Evolutionary conservation across 2,888 invertebrate genomes (phyloP), one percentile per base, ranked within the genome.

Genomic region (Digitonthophagus gazella): DNA sequence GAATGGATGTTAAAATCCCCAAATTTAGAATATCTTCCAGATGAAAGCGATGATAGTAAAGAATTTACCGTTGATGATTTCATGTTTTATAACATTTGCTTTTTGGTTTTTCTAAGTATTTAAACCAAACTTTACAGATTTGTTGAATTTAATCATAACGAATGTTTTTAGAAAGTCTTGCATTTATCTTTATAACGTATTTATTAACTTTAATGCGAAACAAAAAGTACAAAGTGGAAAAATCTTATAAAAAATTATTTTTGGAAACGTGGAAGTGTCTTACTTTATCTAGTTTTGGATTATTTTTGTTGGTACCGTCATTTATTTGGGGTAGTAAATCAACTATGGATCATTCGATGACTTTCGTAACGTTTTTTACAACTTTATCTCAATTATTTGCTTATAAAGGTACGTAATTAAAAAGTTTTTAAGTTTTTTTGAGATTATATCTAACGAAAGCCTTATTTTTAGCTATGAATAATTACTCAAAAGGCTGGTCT

Each of bases 341-440:
- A 18, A 71, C 72, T 6, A 78, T 80, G 69, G 80, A 80, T 4
- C 75, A 85, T 8, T 90, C 90, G 77, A 84, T 86, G 71, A 73
- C 83, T 5, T 84, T 92, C 0, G 90, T 91, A 1, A 86, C 87
- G 69, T 83, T 86, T 0, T 92, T 92, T 76, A 88, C 88, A 67
- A 83, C 88, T 15, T 83, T 90, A 6, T 88, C 90, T 0, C 86
- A 89, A 70, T 81, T 88, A 28, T 86, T 88, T 70, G 87, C 90
- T 0, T 89, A 91, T 76, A 87, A 88, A 74, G 90, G 91, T 90
- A 80, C 71, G 67, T 64, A 58, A 61, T 64, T 16, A 20, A n/a
- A n/a, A n/a, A n/a, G n/a, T n/a, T n/a, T n/a, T n/a, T n/a, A n/a
- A n/a, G n/a, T n/a, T n/a, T n/a, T n/a, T n/a, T n/a, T n/a, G n/a